phyloP scores from a whole-genome alignment of 2,113 vertebrate genomes.

The Eubucco bourcierii region DNA sequence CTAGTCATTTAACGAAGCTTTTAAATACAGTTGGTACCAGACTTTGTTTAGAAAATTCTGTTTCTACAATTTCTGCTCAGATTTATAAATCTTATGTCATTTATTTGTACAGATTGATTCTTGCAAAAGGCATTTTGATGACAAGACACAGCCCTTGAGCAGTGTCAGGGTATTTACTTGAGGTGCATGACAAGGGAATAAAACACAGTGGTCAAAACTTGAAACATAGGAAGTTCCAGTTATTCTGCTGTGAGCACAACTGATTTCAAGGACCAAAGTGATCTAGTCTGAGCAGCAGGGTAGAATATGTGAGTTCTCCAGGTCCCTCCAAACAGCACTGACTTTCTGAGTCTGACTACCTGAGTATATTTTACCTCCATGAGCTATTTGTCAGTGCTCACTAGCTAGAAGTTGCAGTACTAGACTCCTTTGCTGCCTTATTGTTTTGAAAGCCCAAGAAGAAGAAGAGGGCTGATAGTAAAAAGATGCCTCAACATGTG shows the following conservation, averaged over 20 bases:
- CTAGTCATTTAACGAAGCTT: not conserved
- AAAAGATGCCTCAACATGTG: not conserved
- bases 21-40: not conserved
- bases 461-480: not conserved
- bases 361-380: not conserved
- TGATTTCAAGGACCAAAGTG: not conserved
- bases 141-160: not conserved
- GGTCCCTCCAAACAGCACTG: not conserved
- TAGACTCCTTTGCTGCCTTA: not conserved
- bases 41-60: not conserved
- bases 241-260: not conserved
- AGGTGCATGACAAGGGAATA: not conserved
- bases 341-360: not conserved
- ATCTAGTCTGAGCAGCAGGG: not conserved
- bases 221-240: not conserved
- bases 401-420: accelerated
- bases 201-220: not conserved
- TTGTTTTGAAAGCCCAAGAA: not conserved
- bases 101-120: not conserved
- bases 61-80: not conserved
- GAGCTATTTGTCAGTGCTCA: not conserved
- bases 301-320: not conserved
- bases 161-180: accelerated
- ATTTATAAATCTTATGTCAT: not conserved
- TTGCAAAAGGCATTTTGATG: not conserved